Evolutionary conservation across 1,140 invertebrate genomes (phyloP).

Genomic region (Paracyclopina nana): DNA sequence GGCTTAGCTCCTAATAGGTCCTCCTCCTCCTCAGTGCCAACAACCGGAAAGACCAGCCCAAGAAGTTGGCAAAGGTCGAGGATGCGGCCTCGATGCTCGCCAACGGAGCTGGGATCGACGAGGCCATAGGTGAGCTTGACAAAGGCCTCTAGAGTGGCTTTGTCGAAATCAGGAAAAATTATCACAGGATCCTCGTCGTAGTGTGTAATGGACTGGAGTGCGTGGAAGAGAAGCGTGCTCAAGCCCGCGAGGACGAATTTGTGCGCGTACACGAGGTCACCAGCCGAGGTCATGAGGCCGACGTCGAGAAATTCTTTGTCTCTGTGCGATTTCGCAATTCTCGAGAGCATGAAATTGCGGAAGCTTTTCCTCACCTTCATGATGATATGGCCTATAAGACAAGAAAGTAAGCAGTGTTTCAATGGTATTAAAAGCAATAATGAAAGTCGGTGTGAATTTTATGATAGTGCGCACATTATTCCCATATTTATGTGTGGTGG

Average conservation of each 20-base stretch:
- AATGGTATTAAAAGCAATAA: neutral
- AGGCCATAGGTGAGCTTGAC: neutral
- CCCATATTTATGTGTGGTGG: too few relatives aligned
- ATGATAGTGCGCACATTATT: neutral
- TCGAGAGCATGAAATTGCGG: neutral
- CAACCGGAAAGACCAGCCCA: neutral
- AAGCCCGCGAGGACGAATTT: neutral
- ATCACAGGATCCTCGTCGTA: neutral
- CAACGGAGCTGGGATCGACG: neutral
- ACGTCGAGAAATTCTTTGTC: neutral
- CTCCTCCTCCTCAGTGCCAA: neutral
- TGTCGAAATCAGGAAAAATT: neutral
- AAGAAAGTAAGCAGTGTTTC: conserved; percentile 2
- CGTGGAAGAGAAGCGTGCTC: neutral
- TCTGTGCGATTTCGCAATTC: neutral
- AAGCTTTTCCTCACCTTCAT: neutral
- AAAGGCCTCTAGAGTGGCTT: neutral
- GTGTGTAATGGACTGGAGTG: neutral
- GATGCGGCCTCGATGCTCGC: neutral
- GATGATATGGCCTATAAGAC: neutral
- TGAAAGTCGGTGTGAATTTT: neutral
- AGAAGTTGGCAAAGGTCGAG: neutral
- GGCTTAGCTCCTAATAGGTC: neutral
- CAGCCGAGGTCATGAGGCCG: neutral
- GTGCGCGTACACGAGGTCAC: neutral